Conservation (phyloP, 2,797 vertebrate species). For the Chrysolophus pictus region DNA sequence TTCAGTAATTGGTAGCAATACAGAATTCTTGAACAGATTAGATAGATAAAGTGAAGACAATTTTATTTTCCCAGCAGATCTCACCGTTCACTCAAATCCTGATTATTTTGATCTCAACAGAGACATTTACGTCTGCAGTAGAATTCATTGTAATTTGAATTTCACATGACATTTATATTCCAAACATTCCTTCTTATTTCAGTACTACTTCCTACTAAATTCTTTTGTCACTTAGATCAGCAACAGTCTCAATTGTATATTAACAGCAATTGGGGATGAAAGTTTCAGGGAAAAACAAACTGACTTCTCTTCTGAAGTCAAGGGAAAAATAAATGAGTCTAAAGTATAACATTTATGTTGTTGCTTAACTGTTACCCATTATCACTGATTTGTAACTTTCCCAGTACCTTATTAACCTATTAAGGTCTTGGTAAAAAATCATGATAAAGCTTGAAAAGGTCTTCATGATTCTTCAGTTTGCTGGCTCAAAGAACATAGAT, state of each 20-base stretch:
- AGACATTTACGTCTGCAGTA: not conserved
- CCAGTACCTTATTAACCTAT: not conserved
- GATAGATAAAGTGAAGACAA: not conserved
- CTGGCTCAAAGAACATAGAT: not conserved
- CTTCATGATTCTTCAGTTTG: not conserved
- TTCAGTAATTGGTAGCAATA: not conserved
- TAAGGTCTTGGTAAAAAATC: not conserved
- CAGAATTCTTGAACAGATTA: not conserved
- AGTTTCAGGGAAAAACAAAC: not conserved
- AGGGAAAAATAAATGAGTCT: not conserved
- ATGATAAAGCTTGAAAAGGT: not conserved
- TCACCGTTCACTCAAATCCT: not conserved
- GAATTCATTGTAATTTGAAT: not conserved
- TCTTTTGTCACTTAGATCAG: not conserved
- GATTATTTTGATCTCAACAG: not conserved
- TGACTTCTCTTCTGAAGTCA: not conserved
- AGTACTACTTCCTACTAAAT: not conserved
- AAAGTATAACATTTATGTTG: not conserved
- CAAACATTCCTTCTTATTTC: not conserved
- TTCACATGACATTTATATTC: not conserved
- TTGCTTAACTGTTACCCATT: not conserved
- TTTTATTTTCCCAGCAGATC: not conserved
- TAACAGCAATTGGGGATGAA: not conserved
- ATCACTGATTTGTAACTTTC: not conserved
- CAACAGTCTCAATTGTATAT: not conserved